These are phyloP conservation scores for Lepus europaeus DNA, from an alignment of 2,113 vertebrate genomes.

Conservation along the genomic window DNA sequence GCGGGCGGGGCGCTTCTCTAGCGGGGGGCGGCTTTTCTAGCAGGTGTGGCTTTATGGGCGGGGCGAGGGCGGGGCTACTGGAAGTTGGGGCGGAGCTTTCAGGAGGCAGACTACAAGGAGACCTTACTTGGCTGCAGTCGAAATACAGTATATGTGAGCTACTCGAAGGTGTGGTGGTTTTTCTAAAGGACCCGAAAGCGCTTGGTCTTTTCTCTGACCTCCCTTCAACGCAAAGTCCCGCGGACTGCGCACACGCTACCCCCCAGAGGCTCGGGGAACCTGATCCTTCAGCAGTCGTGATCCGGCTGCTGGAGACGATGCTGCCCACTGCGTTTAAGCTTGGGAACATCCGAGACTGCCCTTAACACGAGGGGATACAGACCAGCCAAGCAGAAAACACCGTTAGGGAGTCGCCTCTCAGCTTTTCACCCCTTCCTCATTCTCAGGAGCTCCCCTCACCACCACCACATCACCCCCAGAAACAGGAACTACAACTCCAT, in stretches of 20 bases:
- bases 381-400: background rate
- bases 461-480: background rate
- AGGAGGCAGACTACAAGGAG: background rate
- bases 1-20: background rate
- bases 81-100: background rate
- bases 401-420: background rate
- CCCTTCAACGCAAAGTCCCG: background rate
- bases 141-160: constrained; percentile 27
- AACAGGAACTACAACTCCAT: constrained; percentile 2
- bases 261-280: background rate
- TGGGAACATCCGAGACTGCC: background rate
- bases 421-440: background rate
- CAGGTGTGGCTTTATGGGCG: background rate
- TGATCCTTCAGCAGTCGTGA: rapidly evolving
- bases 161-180: constrained; percentile 46
- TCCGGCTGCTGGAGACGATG: rapidly evolving
- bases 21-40: background rate
- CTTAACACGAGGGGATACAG: background rate
- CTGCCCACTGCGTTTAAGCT: background rate
- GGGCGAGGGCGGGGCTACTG: background rate
- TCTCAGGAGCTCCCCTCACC: background rate
- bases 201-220: background rate
- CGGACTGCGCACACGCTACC: background rate
- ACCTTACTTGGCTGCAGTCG: background rate
- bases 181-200: background rate